Conservation (phyloP, 2,113 vertebrate genomes). For the Ictalurus punctatus region DNA sequence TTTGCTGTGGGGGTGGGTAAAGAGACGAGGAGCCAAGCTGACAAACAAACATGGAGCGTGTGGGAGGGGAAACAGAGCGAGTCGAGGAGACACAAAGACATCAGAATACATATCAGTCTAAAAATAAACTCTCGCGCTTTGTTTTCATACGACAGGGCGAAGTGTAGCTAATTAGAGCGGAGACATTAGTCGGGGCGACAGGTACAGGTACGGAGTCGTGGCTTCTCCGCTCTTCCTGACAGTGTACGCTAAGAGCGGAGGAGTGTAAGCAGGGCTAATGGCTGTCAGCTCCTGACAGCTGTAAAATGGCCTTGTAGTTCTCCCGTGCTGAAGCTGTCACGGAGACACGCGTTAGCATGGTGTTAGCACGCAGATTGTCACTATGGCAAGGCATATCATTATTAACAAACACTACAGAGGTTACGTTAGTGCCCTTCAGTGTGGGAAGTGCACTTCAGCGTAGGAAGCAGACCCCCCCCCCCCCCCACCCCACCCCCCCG, state of each 20-base stretch:
- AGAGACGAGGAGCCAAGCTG: slow-evolving; percentile 52
- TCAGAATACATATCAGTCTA: slow-evolving; percentile 74
- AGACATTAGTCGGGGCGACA: slow-evolving; percentile 81
- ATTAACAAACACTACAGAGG: slow-evolving; percentile 85
- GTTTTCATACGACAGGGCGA: slow-evolving; percentile 80
- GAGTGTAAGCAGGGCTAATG: slow-evolving; percentile 94
- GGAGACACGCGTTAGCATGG: slow-evolving; percentile 81
- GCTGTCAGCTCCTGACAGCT: slow-evolving; percentile 95
- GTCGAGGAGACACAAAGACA: slow-evolving; percentile 65
- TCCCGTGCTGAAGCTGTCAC: slow-evolving; percentile 83
- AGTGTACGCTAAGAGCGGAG: slow-evolving; percentile 89
- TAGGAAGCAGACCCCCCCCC: neutral
- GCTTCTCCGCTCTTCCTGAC: slow-evolving; percentile 82
- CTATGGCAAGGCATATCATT: slow-evolving; percentile 86
- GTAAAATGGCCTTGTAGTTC: slow-evolving; percentile 98
- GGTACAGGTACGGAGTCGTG: slow-evolving; percentile 75
- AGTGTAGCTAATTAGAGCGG: slow-evolving; percentile 94
- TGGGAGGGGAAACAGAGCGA: slow-evolving; percentile 47
- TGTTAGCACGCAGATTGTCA: slow-evolving; percentile 82
- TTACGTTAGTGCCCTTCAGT: slow-evolving; percentile 77
- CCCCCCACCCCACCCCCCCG: no score
- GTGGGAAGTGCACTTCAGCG: slow-evolving; percentile 54
- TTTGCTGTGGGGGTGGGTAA: slow-evolving; percentile 53
- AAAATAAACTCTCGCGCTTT: slow-evolving; percentile 75
- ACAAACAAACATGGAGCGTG: slow-evolving; percentile 67